phyloP scores from a whole-genome alignment of 2,113 vertebrate species.

The Callionymus lyra region DNA sequence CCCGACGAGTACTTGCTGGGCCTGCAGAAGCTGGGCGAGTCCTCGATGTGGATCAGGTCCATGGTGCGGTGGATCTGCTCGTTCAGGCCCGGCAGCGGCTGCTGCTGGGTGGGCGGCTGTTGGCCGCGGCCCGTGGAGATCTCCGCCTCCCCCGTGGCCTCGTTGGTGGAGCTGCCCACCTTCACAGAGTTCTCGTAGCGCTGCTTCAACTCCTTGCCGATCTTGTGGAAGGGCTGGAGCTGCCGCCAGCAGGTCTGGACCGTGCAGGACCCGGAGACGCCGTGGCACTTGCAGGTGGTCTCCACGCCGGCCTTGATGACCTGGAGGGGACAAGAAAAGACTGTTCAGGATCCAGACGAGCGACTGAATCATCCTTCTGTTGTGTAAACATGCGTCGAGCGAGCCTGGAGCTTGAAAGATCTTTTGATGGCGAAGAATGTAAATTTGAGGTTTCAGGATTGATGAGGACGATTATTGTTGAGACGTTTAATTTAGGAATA shows the following conservation, averaged over 20 bases:
- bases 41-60: slow-evolving; percentile 91
- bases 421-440: no score
- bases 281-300: slow-evolving; percentile 96
- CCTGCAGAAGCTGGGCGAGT: slow-evolving; percentile 94
- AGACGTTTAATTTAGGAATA: no score
- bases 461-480: no score
- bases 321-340: slow-evolving; percentile 55
- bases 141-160: slow-evolving; percentile 88
- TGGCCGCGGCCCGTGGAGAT: slow-evolving; percentile 73
- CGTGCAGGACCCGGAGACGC: slow-evolving; percentile 91
- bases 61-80: slow-evolving; percentile 90
- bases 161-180: slow-evolving; percentile 89
- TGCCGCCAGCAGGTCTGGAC: slow-evolving; percentile 97
- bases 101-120: slow-evolving; percentile 23
- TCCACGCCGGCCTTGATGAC: slow-evolving; percentile 93
- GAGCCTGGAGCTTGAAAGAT: no score
- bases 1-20: slow-evolving; percentile 86
- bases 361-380: neutral
- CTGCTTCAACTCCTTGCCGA: slow-evolving; percentile 91
- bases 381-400: no score
- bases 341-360: neutral
- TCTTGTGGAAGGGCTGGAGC: slow-evolving; percentile 92
- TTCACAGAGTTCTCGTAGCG: slow-evolving; percentile 88
- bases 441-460: no score
- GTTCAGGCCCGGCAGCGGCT: slow-evolving; percentile 51